Evolutionary conservation across 2,113 vertebrate genomes (phyloP), one percentile per base, ranked within the genome.

Genomic region (human (Homo sapiens)): DNA sequence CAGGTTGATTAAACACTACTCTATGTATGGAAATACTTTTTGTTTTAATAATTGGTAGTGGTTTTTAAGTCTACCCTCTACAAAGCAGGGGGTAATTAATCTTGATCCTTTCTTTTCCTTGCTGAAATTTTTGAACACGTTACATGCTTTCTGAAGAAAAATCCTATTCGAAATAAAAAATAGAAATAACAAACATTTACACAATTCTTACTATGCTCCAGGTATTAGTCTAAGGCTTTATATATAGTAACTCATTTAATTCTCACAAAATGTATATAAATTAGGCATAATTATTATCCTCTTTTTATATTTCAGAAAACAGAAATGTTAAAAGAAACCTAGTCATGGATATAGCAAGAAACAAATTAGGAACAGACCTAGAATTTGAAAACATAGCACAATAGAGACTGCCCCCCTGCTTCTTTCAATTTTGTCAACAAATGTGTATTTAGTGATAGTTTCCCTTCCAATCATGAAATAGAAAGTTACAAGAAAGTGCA

Each of bases 1-100:
- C 43, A 78, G 45, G 64, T 89, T 97, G 57, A 96, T 78, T 89
- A 81, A 96, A 95, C 27, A 84, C 48, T 76, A 40, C 11, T 66
- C 23, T 94, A 82, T 86, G 95, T 78, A 82, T 66, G 16, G 73
- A 94, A 94, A 78, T 81, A 94, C 2, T 16, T 85, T 94, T 84
- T 88, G 38, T 95, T 93, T 94, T 81, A 96, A 72, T 97, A 91
- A 91, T 80, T 95, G 92, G 25, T n/a, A 57, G 14, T 40, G 12
- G 17, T 94, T 80, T 79, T 64, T 73, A 83, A 93, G 79, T 90
- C 45, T 25, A 72, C 23, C 12, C 16, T 95, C 30, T 85, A 64
- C 43, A 90, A 76, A 52, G 50, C 92, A 14, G 5, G 55, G 32
- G 40, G 22, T 89, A 70, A 90, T 93, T 94, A 93, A 93, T 59